Evolutionary conservation across 2,113 vertebrate species (phyloP).

Genomic region (Pseudorectes ferrugineus): DNA sequence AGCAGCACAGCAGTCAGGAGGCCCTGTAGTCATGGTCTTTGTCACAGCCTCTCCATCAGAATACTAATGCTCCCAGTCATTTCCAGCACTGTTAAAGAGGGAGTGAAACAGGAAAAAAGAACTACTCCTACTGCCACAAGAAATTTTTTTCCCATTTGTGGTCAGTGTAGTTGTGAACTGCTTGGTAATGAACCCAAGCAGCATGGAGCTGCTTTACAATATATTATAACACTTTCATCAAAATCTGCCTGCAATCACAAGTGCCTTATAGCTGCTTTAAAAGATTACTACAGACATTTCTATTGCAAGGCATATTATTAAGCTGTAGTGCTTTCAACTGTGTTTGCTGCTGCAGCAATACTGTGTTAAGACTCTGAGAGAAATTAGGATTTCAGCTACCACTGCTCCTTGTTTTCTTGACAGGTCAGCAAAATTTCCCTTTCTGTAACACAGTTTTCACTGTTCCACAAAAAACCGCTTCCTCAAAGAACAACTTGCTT

Average conservation of each 20-base stretch:
- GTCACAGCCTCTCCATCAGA: conserved; percentile 65
- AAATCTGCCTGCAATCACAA: background rate
- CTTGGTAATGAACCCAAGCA: background rate
- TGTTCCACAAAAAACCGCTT: background rate
- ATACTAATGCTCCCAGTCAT: conserved; percentile 46
- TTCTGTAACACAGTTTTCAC: background rate
- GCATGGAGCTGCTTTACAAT: background rate
- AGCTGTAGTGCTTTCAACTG: background rate
- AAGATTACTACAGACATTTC: background rate
- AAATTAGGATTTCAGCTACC: background rate
- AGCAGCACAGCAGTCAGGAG: conserved; percentile 51
- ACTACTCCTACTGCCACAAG: background rate
- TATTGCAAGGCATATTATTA: background rate
- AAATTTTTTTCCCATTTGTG: background rate
- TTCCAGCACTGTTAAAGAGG: background rate
- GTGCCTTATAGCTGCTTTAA: background rate
- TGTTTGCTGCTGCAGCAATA: background rate
- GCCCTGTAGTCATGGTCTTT: conserved; percentile 39
- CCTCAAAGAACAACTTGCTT: background rate
- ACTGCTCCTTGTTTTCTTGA: background rate
- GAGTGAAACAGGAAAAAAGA: background rate
- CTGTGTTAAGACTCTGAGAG: background rate
- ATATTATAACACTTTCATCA: background rate
- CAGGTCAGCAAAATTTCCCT: background rate
- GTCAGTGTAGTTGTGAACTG: background rate